Evolutionary conservation across 2,113 vertebrate genomes (phyloP).

Genomic region (Eurystomus gularis): DNA sequence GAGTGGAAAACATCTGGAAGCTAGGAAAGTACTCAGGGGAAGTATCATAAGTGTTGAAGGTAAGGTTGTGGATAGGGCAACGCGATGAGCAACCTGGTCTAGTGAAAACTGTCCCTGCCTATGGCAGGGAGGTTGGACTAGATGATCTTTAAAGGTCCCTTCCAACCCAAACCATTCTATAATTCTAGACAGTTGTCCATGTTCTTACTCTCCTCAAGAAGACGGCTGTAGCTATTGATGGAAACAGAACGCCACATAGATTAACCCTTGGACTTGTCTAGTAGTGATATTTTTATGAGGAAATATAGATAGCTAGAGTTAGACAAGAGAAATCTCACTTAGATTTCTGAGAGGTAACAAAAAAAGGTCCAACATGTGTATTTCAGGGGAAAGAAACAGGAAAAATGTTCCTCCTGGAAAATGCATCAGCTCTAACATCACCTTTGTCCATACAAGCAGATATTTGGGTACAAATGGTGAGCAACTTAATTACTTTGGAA

Average conservation of each 20-base stretch:
- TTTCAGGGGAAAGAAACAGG: not conserved
- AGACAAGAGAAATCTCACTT: not conserved
- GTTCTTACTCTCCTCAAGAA: not conserved
- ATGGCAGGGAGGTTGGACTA: not conserved
- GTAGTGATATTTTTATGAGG: not conserved
- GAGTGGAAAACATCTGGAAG: not conserved
- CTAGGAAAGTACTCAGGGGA: not conserved
- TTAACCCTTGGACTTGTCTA: not conserved
- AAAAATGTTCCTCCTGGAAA: not conserved
- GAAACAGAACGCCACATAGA: not conserved
- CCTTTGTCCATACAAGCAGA: not conserved
- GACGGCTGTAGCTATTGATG: not conserved
- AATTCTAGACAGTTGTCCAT: not conserved
- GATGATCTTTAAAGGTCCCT: not conserved
- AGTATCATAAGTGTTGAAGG: not conserved
- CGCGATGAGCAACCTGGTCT: not conserved
- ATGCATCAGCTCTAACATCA: not conserved
- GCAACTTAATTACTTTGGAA: not conserved
- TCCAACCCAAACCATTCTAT: not conserved
- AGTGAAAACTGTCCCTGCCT: not conserved
- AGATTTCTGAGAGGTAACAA: not conserved
- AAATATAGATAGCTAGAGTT: not conserved
- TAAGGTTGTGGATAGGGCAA: not conserved
- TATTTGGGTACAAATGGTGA: not conserved
- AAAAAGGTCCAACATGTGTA: rapidly evolving